These are phyloP conservation scores for Takifugu bimaculatus DNA, from an alignment of 2,113 vertebrate species.

Conservation along the genomic window DNA sequence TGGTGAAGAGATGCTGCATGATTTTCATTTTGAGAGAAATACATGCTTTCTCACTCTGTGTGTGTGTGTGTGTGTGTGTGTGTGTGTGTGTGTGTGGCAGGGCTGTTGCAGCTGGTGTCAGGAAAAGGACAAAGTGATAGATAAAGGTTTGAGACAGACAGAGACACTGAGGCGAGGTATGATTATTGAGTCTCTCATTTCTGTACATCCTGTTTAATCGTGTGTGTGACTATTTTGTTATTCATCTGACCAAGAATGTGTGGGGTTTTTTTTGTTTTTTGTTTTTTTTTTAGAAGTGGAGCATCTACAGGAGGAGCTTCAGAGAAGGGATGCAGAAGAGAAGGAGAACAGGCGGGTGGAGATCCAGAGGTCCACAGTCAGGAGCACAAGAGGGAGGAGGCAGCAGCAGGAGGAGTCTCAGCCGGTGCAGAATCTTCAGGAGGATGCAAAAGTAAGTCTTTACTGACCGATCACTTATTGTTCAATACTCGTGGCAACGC, in stretches of 20 bases:
- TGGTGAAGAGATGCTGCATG: slow-evolving; percentile 15
- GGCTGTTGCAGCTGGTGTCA: slow-evolving; percentile 43
- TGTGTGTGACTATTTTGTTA: no score
- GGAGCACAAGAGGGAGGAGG: neutral
- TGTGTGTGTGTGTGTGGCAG: neutral
- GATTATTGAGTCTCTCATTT: no score
- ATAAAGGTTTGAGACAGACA: slow-evolving; percentile 70
- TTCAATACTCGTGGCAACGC: neutral
- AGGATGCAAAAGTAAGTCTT: neutral
- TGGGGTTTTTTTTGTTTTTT: no score
- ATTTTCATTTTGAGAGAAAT: no score
- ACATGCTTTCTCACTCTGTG: neutral
- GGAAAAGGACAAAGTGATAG: slow-evolving; percentile 78
- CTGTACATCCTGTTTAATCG: no score
- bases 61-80: neutral
- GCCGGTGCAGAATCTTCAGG: neutral
- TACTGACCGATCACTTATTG: no score
- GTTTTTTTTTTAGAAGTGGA: slow-evolving; percentile 46
- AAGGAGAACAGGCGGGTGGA: slow-evolving; percentile 17
- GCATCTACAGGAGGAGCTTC: slow-evolving; percentile 32
- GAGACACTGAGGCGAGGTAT: slow-evolving; percentile 73
- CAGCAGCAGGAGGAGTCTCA: slow-evolving; percentile 8
- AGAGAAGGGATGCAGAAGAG: slow-evolving; percentile 8
- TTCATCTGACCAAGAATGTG: neutral
- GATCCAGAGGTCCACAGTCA: neutral